These are phyloP conservation scores for Caenorhabditis latens DNA, from an alignment of 1,140 invertebrate species.

Conservation along the genomic window DNA sequence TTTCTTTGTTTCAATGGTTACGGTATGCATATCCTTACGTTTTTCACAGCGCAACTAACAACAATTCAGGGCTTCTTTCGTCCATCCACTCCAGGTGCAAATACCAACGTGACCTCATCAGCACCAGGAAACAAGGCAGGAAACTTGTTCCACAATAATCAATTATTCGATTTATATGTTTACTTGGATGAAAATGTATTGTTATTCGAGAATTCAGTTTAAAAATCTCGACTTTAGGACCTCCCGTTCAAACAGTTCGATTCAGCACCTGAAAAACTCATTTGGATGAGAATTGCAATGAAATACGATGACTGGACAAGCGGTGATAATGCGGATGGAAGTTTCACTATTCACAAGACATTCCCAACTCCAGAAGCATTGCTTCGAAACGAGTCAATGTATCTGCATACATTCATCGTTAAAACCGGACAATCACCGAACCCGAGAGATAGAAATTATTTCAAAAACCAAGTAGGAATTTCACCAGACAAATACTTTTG, in stretches of 20 bases:
- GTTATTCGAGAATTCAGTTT: not conserved
- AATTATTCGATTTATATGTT: slow-evolving; percentile 59
- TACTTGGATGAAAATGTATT: slow-evolving; percentile 56
- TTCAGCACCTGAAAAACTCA: slow-evolving; percentile 78
- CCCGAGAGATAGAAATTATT: slow-evolving; percentile 82
- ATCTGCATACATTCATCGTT: slow-evolving; percentile 58
- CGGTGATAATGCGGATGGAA: slow-evolving; percentile 82
- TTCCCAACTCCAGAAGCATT: slow-evolving; percentile 54
- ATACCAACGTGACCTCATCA: not conserved
- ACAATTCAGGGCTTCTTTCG: slow-evolving; percentile 5
- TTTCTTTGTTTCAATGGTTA: slow-evolving; percentile 17
- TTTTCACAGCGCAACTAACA: not conserved
- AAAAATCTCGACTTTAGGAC: not conserved
- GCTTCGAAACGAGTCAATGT: slow-evolving; percentile 60
- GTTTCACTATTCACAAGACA: slow-evolving; percentile 29
- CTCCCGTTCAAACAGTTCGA: slow-evolving; percentile 58
- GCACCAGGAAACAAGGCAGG: not conserved
- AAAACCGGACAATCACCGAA: slow-evolving; percentile 84
- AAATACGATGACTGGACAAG: slow-evolving; percentile 92
- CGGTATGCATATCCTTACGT: not conserved
- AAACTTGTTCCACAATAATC: slow-evolving; percentile 37
- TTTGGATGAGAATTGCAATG: slow-evolving; percentile 89
- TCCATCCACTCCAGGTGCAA: not conserved
- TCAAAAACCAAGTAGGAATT: slow-evolving; percentile 81
- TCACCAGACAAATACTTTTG: not conserved